Percentiles rank a stretch among this genome's conserved stretches.
phyloP scores from a whole-genome alignment of 2,113 vertebrate species.

The Lontra canadensis region DNA sequence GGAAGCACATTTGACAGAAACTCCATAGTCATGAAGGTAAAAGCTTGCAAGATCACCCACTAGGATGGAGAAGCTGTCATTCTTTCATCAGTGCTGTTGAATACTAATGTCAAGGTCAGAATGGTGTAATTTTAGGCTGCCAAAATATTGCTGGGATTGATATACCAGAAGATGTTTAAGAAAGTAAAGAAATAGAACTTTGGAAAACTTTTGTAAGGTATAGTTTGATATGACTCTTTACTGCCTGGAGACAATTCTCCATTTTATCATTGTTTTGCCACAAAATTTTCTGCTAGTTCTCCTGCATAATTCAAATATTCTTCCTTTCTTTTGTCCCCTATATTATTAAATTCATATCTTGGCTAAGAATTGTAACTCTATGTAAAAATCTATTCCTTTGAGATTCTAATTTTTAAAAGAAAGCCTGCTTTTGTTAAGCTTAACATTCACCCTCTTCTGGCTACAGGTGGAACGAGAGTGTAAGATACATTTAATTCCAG shows the following conservation, averaged over 20 bases:
- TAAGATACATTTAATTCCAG: neutral
- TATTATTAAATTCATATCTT: conserved; percentile 61
- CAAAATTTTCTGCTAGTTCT: neutral
- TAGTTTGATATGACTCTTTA: conserved; percentile 51
- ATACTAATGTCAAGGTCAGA: conserved; percentile 90
- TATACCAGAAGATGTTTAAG: conserved; percentile 79
- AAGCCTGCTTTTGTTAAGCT: conserved; percentile 49
- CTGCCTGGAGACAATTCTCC: conserved; percentile 10
- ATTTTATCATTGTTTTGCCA: conserved; percentile 22
- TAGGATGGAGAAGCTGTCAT: conserved; percentile 87
- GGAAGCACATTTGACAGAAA: conserved; percentile 88
- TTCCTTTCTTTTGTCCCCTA: conserved; percentile 28
- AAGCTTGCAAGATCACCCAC: conserved; percentile 86
- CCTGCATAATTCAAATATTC: neutral
- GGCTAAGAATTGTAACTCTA: conserved; percentile 44
- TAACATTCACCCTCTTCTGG: neutral
- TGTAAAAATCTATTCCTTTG: conserved; percentile 47
- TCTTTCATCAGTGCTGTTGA: conserved; percentile 83
- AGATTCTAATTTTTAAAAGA: conserved; percentile 66
- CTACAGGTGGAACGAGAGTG: neutral
- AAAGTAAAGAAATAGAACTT: conserved; percentile 78
- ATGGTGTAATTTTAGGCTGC: conserved; percentile 86
- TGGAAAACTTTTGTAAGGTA: conserved; percentile 66
- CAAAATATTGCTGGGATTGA: conserved; percentile 85
- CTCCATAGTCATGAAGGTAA: conserved; percentile 87